Base-by-base conservation (phyloP, 2,113 vertebrate genomes). In the Megatriorchis doriae region DNA sequence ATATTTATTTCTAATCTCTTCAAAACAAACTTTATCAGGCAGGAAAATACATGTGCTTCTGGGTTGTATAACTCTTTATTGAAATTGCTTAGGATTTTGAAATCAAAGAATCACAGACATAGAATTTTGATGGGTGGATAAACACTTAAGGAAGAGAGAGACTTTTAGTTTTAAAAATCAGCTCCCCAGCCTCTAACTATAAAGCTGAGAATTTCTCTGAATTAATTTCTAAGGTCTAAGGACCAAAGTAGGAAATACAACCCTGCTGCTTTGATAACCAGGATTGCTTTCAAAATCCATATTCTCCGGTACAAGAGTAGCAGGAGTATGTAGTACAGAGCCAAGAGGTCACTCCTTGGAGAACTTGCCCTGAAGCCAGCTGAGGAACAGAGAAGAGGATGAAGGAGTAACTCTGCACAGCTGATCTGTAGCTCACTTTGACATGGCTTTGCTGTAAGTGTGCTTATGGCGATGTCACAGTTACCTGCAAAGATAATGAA, bases 1-100 rank as follows among this genome's bases (percentile, higher is more conserved):
- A 86, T 61, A 82, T 88, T 93, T 93, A 86, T 83, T 96, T 94
- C 47, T 90, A 77, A 88, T 92, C 10, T 88, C 20, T 53, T 94
- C 67, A 86, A 90, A 92, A 21, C 45, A 94, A 88, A 83, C 23
- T 73, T 77, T 66, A 77, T n/a, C 12, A 2, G 36, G 9, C 62
- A 92, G 70, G 31, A 85, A 93, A 94, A 92, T 68, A 4, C 26
- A 22, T 10, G 34, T 82, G n/a, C 38, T 75, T 71, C 6, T n/a
- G 32, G 9, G 27, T 74, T 94, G 45, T 70, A 70, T 59, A 84
- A 87, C 27, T 81, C 34, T 31, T 25, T 62, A 40, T 8, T 72
- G 40, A 88, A 90, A 85, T 13, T 61, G 43, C 45, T 80, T 90
- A 73, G 34, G 29, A 58, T 72, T 92, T 90, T 80, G 21, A 87